A percentile compares a stretch with the other conserved stretches of the same genome.
phyloP scores from a whole-genome alignment of 1,140 invertebrate genomes.

The honey bee (Apis mellifera) region DNA sequence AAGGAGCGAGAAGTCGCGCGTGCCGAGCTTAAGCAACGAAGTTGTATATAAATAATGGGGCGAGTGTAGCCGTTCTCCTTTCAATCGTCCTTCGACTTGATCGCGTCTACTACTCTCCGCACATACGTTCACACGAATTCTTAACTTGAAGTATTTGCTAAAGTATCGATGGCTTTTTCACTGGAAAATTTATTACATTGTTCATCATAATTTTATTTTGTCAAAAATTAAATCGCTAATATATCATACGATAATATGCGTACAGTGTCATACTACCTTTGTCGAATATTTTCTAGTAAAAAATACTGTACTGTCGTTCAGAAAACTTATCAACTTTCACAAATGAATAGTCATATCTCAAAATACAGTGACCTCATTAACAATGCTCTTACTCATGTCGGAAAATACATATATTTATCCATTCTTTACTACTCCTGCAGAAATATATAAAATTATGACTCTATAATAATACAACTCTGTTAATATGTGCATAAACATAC shows the following conservation, averaged over 20 bases:
- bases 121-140: slow-evolving; percentile 39
- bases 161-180: slow-evolving; percentile 3
- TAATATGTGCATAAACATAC: neutral
- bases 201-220: neutral
- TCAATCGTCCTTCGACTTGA: slow-evolving; percentile 68
- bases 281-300: too few relatives aligned
- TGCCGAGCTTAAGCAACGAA: slow-evolving; percentile 59
- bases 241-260: too few relatives aligned
- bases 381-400: neutral
- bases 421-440: too few relatives aligned
- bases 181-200: neutral
- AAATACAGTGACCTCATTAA: neutral
- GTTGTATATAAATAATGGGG: slow-evolving; percentile 43
- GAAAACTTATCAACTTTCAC: slow-evolving; percentile 9
- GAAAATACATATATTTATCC: too few relatives aligned
- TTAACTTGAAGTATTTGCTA: neutral
- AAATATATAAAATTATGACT: too few relatives aligned
- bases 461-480: neutral
- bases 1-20: slow-evolving; percentile 54
- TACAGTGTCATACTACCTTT: too few relatives aligned
- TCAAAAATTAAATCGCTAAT: neutral
- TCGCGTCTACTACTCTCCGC: slow-evolving; percentile 22
- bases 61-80: slow-evolving; percentile 67
- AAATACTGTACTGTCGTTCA: too few relatives aligned
- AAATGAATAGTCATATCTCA: neutral